These are phyloP conservation scores for Flexamia atlantica DNA, from an alignment of 2,888 invertebrate genomes.

Conservation along the genomic window DNA sequence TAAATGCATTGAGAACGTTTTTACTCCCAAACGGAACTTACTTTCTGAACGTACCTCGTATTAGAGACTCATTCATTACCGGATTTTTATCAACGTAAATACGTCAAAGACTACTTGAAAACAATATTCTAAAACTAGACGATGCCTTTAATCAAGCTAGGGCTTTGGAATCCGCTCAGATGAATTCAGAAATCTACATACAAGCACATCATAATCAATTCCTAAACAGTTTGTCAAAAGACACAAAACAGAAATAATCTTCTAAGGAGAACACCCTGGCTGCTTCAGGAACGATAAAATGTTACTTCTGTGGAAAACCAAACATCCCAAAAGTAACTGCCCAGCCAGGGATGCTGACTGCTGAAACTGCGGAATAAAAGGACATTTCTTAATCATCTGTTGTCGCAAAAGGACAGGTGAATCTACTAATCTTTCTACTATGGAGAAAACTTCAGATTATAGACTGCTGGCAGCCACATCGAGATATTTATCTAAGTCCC, in stretches of 20 bases:
- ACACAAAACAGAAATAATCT: not conserved
- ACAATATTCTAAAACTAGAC: not conserved
- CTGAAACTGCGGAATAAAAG: not conserved
- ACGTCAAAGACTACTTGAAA: conserved; percentile 11
- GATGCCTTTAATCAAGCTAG: not conserved
- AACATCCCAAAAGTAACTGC: not conserved
- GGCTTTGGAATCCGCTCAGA: conserved; percentile 1
- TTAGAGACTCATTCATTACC: not conserved
- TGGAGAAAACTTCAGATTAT: not conserved
- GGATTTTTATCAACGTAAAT: not conserved
- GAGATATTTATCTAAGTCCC: not conserved
- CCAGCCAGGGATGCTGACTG: not conserved
- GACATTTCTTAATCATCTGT: not conserved
- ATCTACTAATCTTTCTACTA: not conserved
- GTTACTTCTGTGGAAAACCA: not conserved
- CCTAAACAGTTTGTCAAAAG: not conserved
- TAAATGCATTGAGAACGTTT: too few relatives aligned
- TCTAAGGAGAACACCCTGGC: not conserved
- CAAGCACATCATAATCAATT: conserved; percentile 12
- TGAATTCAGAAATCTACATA: conserved; percentile 34
- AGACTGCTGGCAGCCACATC: not conserved
- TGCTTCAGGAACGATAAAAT: not conserved
- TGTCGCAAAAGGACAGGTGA: not conserved
- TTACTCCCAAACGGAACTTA: too few relatives aligned
- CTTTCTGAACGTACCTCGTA: too few relatives aligned